Conservation (phyloP, 2,797 vertebrate species). For the Labroides dimidiatus region DNA sequence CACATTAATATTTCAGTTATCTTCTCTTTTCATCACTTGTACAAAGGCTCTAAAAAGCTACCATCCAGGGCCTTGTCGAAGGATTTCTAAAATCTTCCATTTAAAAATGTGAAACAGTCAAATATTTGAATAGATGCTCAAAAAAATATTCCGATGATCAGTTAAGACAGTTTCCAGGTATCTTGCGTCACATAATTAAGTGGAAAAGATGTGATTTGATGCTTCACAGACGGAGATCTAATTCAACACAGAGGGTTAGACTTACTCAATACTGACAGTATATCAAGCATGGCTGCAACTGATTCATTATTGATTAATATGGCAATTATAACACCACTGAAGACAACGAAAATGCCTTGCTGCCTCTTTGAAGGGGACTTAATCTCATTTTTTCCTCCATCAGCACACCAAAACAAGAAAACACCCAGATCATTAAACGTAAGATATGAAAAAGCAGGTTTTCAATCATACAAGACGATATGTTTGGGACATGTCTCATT, state of each 20-base stretch:
- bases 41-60: too few species aligned
- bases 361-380: background rate
- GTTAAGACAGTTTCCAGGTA: background rate
- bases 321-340: constrained; percentile 5
- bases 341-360: background rate
- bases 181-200: background rate
- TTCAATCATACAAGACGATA: background rate
- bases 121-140: background rate
- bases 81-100: too few species aligned
- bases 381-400: background rate
- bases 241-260: background rate
- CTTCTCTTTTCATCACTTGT: too few species aligned
- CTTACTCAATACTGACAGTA: constrained; percentile 1
- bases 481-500: too few species aligned
- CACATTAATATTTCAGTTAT: too few species aligned
- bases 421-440: background rate
- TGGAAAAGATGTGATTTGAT: background rate
- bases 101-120: too few species aligned
- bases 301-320: constrained; percentile 2
- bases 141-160: background rate
- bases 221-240: background rate
- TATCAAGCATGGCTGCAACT: background rate
- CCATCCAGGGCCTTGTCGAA: too few species aligned
- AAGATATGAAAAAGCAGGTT: background rate
- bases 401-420: background rate